phyloP scores from a whole-genome alignment of 2,888 invertebrate genomes.

The Apomyelois bistriatella region DNA sequence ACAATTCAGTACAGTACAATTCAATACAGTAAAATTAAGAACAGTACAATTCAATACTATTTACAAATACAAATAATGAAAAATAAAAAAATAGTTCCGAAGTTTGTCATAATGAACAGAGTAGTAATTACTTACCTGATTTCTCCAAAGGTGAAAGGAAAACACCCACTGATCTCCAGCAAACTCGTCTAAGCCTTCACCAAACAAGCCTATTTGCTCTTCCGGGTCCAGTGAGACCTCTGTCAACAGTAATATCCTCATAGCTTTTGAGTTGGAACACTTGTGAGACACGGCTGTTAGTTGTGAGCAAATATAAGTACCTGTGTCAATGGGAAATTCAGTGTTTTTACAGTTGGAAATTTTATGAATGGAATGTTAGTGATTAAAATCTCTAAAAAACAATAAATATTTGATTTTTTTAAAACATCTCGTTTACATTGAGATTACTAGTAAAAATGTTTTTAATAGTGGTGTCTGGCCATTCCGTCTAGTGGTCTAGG shows the following conservation, averaged over 20 bases:
- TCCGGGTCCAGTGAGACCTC: constrained; percentile 44
- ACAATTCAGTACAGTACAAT: no score
- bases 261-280: constrained; percentile 34
- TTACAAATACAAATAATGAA: no score
- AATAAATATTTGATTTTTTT: no score
- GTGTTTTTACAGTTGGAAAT: neutral
- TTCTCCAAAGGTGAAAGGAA: constrained; percentile 2
- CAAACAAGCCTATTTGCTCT: constrained; percentile 54
- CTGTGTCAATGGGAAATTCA: neutral
- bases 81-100: no score
- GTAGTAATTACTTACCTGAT: neutral
- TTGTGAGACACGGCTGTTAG: constrained; percentile 26
- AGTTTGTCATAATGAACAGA: no score
- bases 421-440: no score
- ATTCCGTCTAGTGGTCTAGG: no score
- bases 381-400: no score
- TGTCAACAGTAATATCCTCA: constrained; percentile 59
- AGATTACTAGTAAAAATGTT: no score
- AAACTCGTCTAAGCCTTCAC: constrained; percentile 45
- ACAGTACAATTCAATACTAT: no score
- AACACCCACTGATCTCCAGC: constrained; percentile 36
- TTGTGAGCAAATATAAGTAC: neutral
- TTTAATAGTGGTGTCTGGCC: no score
- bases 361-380: neutral
- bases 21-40: no score